Base-by-base conservation (phyloP, 2,888 invertebrate species). In the Drosophila niveifrons region DNA sequence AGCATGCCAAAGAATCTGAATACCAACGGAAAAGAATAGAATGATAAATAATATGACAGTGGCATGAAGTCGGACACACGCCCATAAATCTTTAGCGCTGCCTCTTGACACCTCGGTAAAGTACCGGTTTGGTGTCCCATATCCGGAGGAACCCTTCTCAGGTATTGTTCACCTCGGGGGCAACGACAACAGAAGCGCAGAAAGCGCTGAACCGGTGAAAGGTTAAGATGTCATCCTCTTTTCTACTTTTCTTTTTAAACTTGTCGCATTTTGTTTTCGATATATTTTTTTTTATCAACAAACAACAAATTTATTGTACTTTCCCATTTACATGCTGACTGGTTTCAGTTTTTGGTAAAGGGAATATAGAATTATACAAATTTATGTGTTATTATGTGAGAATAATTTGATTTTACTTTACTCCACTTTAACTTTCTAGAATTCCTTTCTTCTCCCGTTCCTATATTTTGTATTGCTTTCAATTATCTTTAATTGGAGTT, bases 261-360 rank as follows among this genome's bases (percentile, higher is more conserved):
- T 28, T 13, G 18, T 23, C 6, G 47, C 36, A 28, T 62, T 48
- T 44, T 51, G 29, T 17, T 10, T 23, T 6, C 6, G 4, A 1
- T 23, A 23, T 23, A 23, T 29, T 57, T n/a, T 44, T 63, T 62
- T 62, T 72, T 70, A 65, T 65, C 71, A 82, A 89, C 85, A 87
- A 82, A 82, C 82, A 89, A 77, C 83, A 88, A 89, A 87, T 87
- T 87, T 87, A 88, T 83, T 75, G 85, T 71, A 78, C 77, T 78
- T 87, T 77, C 73, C 65, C 72, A 52, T 59, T 71, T 70, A 51
- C 70, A 66, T 50, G 63, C 65, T 58, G 23, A 34, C 36, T n/a
- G 36, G n/a, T n/a, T 15, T 47, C 28, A n/a, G n/a, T n/a, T 15
- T 47, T 15, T 28, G 1, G 58, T 36, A 31, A 31, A 23, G 6